Percentiles rank a stretch among this genome's conserved stretches.
Conservation (phyloP, 2,797 vertebrate species). For the Spatula clypeata region DNA sequence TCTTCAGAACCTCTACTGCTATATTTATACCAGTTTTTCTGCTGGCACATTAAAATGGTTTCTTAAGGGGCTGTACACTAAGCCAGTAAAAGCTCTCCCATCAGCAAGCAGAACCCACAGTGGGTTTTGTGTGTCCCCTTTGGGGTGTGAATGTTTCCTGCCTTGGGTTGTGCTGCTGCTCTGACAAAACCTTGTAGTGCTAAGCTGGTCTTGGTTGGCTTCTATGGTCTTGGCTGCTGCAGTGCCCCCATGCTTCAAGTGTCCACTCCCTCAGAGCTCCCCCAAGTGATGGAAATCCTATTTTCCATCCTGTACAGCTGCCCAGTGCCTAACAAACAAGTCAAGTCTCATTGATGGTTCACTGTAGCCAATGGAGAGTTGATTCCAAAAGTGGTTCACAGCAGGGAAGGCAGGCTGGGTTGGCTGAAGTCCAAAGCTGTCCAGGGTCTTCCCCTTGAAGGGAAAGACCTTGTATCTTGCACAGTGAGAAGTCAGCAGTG, state of each 20-base stretch:
- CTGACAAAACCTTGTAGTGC: fast-evolving
- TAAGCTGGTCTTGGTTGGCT: neutral
- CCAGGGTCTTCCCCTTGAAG: neutral
- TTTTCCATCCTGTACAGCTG: neutral
- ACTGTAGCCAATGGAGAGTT: fast-evolving
- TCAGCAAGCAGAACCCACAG: neutral
- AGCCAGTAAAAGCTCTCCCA: neutral
- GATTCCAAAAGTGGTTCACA: neutral
- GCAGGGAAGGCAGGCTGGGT: neutral
- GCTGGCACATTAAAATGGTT: neutral
- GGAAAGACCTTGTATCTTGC: neutral
- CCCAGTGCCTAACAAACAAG: fast-evolving
- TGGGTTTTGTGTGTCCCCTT: neutral
- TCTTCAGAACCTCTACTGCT: neutral
- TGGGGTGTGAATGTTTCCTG: neutral
- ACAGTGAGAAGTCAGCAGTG: neutral
- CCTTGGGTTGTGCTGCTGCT: neutral
- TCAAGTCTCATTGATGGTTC: neutral
- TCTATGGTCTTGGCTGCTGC: neutral
- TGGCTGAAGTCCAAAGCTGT: neutral
- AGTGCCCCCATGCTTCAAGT: neutral
- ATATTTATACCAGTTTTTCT: neutral
- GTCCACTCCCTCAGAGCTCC: neutral
- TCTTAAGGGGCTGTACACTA: neutral
- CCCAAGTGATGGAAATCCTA: neutral